phyloP scores from a whole-genome alignment of 2,113 vertebrate genomes.

The Pseudorhombus dupliciocellatus region DNA sequence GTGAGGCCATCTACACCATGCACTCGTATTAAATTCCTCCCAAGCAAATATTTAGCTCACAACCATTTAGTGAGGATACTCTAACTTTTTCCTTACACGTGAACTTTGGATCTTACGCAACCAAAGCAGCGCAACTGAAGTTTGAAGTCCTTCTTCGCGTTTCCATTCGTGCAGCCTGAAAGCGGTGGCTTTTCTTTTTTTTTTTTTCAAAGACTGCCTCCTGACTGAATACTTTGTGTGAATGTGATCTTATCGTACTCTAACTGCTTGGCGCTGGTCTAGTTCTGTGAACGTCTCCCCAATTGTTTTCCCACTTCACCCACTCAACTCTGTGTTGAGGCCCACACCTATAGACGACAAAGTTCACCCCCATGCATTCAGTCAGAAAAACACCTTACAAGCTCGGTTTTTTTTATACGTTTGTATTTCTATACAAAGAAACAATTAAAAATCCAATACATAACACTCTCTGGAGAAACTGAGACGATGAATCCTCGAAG shows the following conservation, averaged over 20 bases:
- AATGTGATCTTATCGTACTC: slow-evolving; percentile 11
- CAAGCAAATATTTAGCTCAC: background rate
- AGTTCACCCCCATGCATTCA: slow-evolving; percentile 38
- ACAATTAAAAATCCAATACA: slow-evolving; percentile 51
- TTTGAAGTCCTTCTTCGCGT: background rate
- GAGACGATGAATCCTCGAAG: slow-evolving; percentile 12
- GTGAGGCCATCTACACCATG: background rate
- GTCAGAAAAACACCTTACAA: slow-evolving; percentile 38
- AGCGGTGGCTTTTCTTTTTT: slow-evolving; percentile 3
- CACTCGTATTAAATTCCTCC: background rate
- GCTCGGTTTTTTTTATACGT: slow-evolving; percentile 38
- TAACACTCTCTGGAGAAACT: slow-evolving; percentile 41
- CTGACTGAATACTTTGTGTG: slow-evolving; percentile 13
- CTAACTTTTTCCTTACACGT: background rate
- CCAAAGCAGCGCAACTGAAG: slow-evolving; percentile 29
- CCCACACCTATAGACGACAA: slow-evolving; percentile 32
- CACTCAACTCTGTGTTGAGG: slow-evolving; percentile 40
- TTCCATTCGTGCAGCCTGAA: slow-evolving; percentile 6
- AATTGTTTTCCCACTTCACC: slow-evolving; percentile 48
- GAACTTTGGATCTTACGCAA: slow-evolving; percentile 32
- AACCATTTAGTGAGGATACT: background rate
- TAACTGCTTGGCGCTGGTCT: slow-evolving; percentile 16
- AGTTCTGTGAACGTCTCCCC: slow-evolving; percentile 32
- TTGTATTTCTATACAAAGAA: slow-evolving; percentile 69
- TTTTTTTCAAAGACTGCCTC: background rate